Base-by-base conservation (phyloP, 2,888 invertebrate species). In the Scaptomyza cyrtandrae region DNA sequence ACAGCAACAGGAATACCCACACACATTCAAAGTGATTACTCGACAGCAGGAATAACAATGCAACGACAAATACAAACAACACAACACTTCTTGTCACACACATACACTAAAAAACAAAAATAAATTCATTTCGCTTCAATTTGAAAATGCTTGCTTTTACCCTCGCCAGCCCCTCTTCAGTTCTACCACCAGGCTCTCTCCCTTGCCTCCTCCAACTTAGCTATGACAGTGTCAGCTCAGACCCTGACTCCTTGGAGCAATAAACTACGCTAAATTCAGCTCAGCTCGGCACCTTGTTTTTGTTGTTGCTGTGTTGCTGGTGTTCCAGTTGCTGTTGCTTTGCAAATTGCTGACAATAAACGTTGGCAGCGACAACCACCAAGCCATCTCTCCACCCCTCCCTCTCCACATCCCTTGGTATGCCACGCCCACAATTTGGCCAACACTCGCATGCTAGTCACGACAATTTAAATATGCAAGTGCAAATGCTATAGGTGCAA, bases 261-360 rank as follows among this genome's bases (percentile, higher is more conserved):
- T 89, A 86, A 86, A 89, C 79, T 86, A 86, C 89, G 89, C 85
- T 89, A 86, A 87, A 86, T 89, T 86, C 79, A 76, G 67, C 75
- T 76, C 70, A 74, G 74, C 72, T 74, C 46, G 27, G 29, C 72
- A 73, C 67, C 67, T 45, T 66, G 66, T 48, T 63, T 49, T 35
- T 57, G 60, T 24, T 62, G 59, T 39, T 62, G 1, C 19, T 19
- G 19, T 19, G 59, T 50, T 69, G 59, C 37, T 66, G 45, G n/a
- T 64, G 62, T 29, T 64, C 24, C 61, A 59, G 66, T 66, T 75
- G 66, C 65, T 80, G 71, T 80, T 86, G 80, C 78, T 87, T 85
- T 81, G 88, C 86, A 85, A 89, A 85, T 85, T 85, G 89, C 84
- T 85, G 89, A 85, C 85, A 88, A 85, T 88, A 88, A 88, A 85